Base-by-base conservation (phyloP, 2,113 vertebrate species). In the Platichthys flesus region DNA sequence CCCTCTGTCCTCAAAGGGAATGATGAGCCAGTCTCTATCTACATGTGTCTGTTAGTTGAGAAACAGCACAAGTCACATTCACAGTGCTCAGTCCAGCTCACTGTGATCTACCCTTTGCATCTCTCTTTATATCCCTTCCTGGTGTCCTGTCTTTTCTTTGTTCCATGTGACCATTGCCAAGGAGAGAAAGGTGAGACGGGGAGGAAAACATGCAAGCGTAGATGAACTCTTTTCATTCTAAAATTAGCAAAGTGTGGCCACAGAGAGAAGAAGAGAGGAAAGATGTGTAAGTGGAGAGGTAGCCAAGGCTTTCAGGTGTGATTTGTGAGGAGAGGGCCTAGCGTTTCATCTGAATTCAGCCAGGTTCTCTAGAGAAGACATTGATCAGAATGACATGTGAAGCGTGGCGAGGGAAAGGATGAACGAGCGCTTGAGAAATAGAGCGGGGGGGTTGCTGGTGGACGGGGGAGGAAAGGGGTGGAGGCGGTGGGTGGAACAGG, bases 381-480 rank as follows among this genome's bases (percentile, higher is more conserved):
- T 91, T 89, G 86, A 91, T 89, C 78, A 89, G 87, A 90, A 80
- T 86, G 82, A 88, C 82, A 90, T 83, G 81, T 85, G 76, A 92
- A 91, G 90, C 70, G 52, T 81, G 80, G 86, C 72, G 37, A 71
- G 47, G 58, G 59, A 71, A 67, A 70, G 71, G 64, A 82, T 81
- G 81, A 85, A 57, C 13, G 37, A 69, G 80, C 72, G 74, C 26
- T 20, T 14, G 56, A 24, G 71, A 68, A 74, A 55, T 47, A 56
- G 74, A 47, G 61, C 31, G 55, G 24, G 54, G 67, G 71, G 56
- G 6, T 24, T 20, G 65, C 31, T 67, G 74, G 71, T 65, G 82
- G 71, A 75, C 4, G 65, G 40, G 26, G 62, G 28, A 68, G 67
- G 65, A 35, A 31, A 66, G 16, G 28, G 35, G 10, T 8, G 40